Evolutionary conservation across 2,113 vertebrate species (phyloP).

Genomic region (Pteruthius melanotis): DNA sequence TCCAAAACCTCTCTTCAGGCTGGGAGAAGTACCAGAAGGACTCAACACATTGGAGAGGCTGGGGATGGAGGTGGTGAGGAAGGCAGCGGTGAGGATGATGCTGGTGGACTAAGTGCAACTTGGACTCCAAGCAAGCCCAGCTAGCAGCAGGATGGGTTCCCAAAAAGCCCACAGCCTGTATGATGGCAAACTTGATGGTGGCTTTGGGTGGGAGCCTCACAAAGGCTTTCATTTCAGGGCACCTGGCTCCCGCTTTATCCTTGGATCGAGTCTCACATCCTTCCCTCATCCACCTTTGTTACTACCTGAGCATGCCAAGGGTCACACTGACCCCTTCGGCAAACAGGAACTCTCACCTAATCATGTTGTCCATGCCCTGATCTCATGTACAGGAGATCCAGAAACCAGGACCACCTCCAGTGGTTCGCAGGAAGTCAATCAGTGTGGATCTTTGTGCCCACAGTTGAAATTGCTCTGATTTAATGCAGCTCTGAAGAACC

Average conservation of each 20-base stretch:
- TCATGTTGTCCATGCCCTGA: neutral
- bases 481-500: neutral
- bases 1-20: neutral
- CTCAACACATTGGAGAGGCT: neutral
- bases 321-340: neutral
- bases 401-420: neutral
- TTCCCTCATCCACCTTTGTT: neutral
- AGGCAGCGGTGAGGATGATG: neutral
- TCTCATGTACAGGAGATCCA: neutral
- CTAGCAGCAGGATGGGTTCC: neutral
- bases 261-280: neutral
- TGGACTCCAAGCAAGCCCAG: neutral
- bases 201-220: neutral
- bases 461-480: neutral
- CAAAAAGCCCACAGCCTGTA: neutral
- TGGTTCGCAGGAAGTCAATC: rapidly evolving
- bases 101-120: neutral
- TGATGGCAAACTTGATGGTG: rapidly evolving
- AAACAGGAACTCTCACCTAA: neutral
- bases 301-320: neutral
- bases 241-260: rapidly evolving
- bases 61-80: neutral
- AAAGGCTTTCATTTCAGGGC: neutral
- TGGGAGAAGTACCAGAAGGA: neutral
- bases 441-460: neutral